A percentile compares a stretch with the other conserved stretches of the same genome.
Conservation (phyloP, 2,113 vertebrate species). For the Holacanthus passer region DNA sequence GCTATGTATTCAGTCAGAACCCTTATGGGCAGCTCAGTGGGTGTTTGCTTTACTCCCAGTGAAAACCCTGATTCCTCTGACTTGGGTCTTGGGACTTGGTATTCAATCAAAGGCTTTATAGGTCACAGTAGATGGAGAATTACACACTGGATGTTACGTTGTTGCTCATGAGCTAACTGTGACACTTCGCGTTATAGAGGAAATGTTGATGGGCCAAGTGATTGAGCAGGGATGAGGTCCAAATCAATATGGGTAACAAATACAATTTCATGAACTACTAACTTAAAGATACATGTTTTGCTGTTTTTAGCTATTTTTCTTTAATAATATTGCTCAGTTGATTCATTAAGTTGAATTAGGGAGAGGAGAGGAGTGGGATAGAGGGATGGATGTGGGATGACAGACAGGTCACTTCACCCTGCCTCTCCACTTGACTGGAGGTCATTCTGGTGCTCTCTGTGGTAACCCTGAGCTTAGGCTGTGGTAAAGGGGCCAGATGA, state of each 20-base stretch:
- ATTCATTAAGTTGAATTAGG: not conserved
- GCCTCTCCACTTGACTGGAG: conserved; percentile 36
- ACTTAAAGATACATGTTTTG: not conserved
- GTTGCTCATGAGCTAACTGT: not conserved
- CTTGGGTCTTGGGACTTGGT: too few relatives aligned
- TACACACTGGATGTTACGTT: not conserved
- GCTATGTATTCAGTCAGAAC: not conserved
- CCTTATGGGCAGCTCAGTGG: not conserved
- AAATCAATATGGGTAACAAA: not conserved
- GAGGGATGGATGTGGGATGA: conserved; percentile 8
- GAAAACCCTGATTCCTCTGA: not conserved
- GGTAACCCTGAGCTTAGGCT: conserved; percentile 37
- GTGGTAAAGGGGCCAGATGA: conserved; percentile 27
- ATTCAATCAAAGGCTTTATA: conserved; percentile 8
- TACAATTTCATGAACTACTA: not conserved
- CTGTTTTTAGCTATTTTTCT: not conserved
- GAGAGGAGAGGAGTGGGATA: not conserved
- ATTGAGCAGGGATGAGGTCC: not conserved
- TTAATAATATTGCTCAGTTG: not conserved
- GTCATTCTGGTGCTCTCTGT: conserved; percentile 38
- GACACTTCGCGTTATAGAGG: not conserved
- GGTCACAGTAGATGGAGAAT: not conserved
- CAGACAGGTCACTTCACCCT: conserved; percentile 45
- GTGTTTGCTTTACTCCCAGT: not conserved
- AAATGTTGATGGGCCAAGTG: not conserved